Conservation (phyloP, 1,140 invertebrate species). For the Cecropterus lyciades region DNA sequence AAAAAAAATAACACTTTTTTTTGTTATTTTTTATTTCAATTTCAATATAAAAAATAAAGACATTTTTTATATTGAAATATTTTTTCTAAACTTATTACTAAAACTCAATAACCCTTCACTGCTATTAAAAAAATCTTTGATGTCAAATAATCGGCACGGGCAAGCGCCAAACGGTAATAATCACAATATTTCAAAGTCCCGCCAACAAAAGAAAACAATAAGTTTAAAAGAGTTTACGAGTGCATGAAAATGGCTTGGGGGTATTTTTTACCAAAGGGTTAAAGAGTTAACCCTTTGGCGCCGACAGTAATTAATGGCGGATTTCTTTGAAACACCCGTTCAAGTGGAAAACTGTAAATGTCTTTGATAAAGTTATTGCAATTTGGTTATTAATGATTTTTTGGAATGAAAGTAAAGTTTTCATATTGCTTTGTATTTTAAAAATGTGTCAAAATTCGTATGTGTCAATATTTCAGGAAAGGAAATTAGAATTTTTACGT, state of each 20-base stretch:
- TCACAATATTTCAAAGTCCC: slow-evolving; percentile 71
- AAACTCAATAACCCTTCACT: slow-evolving; percentile 6
- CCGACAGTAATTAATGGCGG: slow-evolving; percentile 73
- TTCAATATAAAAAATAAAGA: too few relatives aligned
- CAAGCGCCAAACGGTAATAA: slow-evolving; percentile 74
- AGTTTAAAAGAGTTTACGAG: slow-evolving; percentile 71
- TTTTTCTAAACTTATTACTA: background rate
- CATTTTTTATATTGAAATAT: too few relatives aligned
- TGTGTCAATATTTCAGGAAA: too few relatives aligned
- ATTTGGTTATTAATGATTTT: slow-evolving; percentile 49
- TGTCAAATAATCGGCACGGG: slow-evolving; percentile 22
- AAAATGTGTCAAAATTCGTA: too few relatives aligned
- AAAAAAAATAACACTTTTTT: too few relatives aligned
- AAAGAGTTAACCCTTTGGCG: slow-evolving; percentile 65
- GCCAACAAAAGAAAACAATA: slow-evolving; percentile 75
- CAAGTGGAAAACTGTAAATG: slow-evolving; percentile 54
- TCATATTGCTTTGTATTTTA: too few relatives aligned
- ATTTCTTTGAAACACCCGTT: slow-evolving; percentile 56
- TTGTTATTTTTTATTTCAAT: too few relatives aligned
- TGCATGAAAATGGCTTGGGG: slow-evolving; percentile 70
- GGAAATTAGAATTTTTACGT: too few relatives aligned
- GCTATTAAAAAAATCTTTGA: slow-evolving; percentile 26
- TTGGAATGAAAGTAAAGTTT: slow-evolving; percentile 5
- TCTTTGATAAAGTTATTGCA: slow-evolving; percentile 57
- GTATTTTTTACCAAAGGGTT: slow-evolving; percentile 64